Percentiles rank a stretch among this genome's conserved stretches.
Conservation (phyloP, 2,888 invertebrate species). For the Cabera pusaria region DNA sequence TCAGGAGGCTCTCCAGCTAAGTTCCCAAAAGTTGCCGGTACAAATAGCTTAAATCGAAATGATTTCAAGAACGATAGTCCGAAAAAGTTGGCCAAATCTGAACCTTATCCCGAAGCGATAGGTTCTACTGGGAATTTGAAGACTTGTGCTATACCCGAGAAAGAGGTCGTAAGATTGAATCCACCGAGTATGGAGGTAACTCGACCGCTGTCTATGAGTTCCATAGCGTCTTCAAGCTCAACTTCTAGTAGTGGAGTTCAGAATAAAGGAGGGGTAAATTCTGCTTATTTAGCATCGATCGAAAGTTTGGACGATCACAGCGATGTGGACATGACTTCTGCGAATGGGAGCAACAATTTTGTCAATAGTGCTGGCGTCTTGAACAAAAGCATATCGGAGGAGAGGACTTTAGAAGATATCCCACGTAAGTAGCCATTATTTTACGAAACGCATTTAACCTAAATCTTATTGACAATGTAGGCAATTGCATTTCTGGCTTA, state of each 20-base stretch:
- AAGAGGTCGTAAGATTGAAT: constrained; percentile 76
- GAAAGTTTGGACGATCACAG: constrained; percentile 94
- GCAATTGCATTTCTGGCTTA: too few species aligned
- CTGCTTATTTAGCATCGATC: constrained; percentile 93
- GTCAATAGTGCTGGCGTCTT: constrained; percentile 66
- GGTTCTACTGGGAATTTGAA: constrained; percentile 76
- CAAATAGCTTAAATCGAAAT: constrained; percentile 70
- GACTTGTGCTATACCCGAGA: constrained; percentile 56
- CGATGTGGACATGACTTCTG: constrained; percentile 85
- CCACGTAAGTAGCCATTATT: constrained; percentile 56
- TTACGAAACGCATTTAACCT: background rate
- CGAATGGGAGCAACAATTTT: constrained; percentile 71
- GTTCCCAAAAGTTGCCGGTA: constrained; percentile 55
- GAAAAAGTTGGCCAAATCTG: constrained; percentile 60
- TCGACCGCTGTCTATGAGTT: constrained; percentile 89
- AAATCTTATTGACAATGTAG: too few species aligned
- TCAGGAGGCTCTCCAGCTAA: constrained; percentile 58
- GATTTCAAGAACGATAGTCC: constrained; percentile 52
- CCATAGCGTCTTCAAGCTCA: constrained; percentile 89
- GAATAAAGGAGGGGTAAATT: constrained; percentile 86
- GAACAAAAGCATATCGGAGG: constrained; percentile 58
- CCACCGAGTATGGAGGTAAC: constrained; percentile 82
- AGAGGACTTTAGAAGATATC: constrained; percentile 54
- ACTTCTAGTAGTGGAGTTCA: constrained; percentile 85
- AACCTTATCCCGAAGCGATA: constrained; percentile 63